Evolutionary conservation across 2,113 vertebrate species (phyloP).

Genomic region (Leptobrachium ailaonicum): DNA sequence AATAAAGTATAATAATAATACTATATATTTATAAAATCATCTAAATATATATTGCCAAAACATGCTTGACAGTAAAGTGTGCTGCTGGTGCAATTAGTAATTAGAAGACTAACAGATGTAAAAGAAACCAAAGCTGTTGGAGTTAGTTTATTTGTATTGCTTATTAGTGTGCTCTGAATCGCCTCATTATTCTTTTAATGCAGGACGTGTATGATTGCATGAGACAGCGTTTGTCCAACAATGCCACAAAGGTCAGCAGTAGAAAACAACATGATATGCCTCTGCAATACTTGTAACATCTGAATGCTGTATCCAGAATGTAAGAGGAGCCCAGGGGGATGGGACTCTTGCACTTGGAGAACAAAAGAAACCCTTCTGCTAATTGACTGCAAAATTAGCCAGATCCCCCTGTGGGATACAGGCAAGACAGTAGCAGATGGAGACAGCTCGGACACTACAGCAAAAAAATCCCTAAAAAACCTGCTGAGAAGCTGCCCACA

Average conservation of each 20-base stretch:
- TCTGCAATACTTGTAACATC: conserved; percentile 73
- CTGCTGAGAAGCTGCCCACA: conserved; percentile 85
- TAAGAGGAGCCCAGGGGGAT: conserved; percentile 82
- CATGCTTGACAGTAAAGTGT: not conserved
- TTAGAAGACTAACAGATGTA: conserved; percentile 2
- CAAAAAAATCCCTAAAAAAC: conserved; percentile 77
- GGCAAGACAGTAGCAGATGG: conserved; percentile 88
- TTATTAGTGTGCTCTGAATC: conserved; percentile 36
- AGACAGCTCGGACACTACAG: conserved; percentile 75
- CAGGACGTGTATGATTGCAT: conserved; percentile 68
- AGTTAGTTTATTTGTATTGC: conserved; percentile 28
- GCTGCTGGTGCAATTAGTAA: not conserved
- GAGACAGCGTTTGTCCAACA: conserved; percentile 78
- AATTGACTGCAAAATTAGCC: conserved; percentile 99
- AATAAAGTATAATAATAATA: not conserved
- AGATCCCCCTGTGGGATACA: conserved; percentile 79
- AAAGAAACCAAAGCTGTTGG: conserved; percentile 12
- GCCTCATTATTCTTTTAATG: conserved; percentile 51
- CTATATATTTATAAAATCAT: not conserved
- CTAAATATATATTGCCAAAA: not conserved
- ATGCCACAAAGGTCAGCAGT: conserved; percentile 84
- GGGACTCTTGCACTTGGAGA: conserved; percentile 64
- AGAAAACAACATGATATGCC: conserved; percentile 74
- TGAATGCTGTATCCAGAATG: conserved; percentile 66
- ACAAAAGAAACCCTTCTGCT: conserved; percentile 97